Evolutionary conservation across 2,888 invertebrate species (phyloP), one percentile per base, ranked within the genome.

Genomic region (Cinara cedri): DNA sequence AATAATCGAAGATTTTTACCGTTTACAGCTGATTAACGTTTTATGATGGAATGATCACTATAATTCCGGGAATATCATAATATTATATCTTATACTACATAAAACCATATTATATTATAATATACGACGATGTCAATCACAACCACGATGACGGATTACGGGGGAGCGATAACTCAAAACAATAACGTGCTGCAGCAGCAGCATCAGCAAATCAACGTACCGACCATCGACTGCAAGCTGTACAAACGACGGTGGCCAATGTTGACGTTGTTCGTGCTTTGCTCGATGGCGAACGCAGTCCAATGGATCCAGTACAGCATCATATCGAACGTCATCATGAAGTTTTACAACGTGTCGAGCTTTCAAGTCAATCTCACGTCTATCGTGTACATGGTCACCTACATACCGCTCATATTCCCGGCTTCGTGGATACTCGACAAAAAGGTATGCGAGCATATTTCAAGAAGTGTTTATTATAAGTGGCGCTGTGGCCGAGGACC

Each of bases 261-360:
- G 84, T 87, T 98, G 83, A 87, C 89, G 80, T 90, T 98, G 83
- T 98, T 98, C 87, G 92, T 94, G 13, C 85, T 94, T 65, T 95
- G 94, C 86, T 97, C 97, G 11, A 92, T 94, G 72, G 92, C 94
- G 80, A 98, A 97, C 86, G 91, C 96, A 65, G 91, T 96, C 89
- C 98, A 98, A 86, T 98, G 98, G 98, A 94, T 97, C 84, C 95
- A 98, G 87, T 95, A 96, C 88, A 93, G 95, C 85, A 97, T 97
- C 85, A 96, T 98, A 82, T 91, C 92, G 83, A 93, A 95, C 85
- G 90, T 95, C 74, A 89, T 97, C 63, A 89, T 87, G 83, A 90
- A 90, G 83, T 94, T 93, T 87, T 95, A 95, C 85, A 88, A 88
- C 16, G 90, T 94, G 26, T 90, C 89, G 83, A 89, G 90, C 82